phyloP scores from a whole-genome alignment of 2,113 vertebrate species.

The rabbit (Oryctolagus cuniculus) region mOryCun1.1 NC_091436.1:130823001-130823500 shows the following conservation, averaged over 20 bases:
- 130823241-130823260: neutral
- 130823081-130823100: too few relatives aligned
- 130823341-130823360: neutral
- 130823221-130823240: neutral
- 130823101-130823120: too few relatives aligned
- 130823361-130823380: neutral
- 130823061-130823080: too few relatives aligned
- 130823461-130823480: neutral
- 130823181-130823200: too few relatives aligned
- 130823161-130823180: too few relatives aligned
- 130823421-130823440: neutral
- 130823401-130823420: neutral
- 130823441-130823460: neutral
- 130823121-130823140: too few relatives aligned
- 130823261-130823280: neutral
- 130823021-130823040: too few relatives aligned
- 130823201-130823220: too few relatives aligned
- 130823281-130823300: neutral
- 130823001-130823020: too few relatives aligned
- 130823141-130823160: too few relatives aligned
- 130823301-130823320: slow-evolving; percentile 5
- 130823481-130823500: neutral
- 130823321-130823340: slow-evolving; percentile 14
- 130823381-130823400: neutral
- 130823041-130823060: too few relatives aligned